These are phyloP conservation scores for Anser cygnoides DNA, from an alignment of 2,113 vertebrate species.

Conservation along the genomic window DNA sequence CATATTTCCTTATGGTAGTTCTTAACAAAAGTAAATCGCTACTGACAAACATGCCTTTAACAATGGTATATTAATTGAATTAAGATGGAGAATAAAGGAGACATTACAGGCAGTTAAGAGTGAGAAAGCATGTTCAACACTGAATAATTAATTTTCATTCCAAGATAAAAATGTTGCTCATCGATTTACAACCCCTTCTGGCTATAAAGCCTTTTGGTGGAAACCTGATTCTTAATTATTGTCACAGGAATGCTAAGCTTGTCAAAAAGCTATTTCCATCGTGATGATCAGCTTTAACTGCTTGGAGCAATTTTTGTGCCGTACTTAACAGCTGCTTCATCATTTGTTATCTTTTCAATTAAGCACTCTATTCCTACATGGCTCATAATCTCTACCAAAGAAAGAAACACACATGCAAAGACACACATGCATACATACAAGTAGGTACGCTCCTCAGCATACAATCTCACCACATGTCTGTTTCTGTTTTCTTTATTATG, in stretches of 20 bases:
- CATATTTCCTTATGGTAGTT: slow-evolving; percentile 48
- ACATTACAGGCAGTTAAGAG: slow-evolving; percentile 67
- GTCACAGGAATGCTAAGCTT: slow-evolving; percentile 74
- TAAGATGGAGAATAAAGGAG: slow-evolving; percentile 44
- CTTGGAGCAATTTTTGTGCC: slow-evolving; percentile 61
- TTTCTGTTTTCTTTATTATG: neutral
- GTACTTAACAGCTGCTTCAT: slow-evolving; percentile 80
- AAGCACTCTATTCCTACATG: slow-evolving; percentile 22
- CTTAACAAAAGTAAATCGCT: slow-evolving; percentile 42
- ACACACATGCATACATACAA: neutral
- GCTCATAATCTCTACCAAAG: neutral
- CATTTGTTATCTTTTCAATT: slow-evolving; percentile 74
- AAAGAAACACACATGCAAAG: neutral
- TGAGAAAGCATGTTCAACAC: slow-evolving; percentile 73
- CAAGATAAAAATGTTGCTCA: slow-evolving; percentile 79
- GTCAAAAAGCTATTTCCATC: slow-evolving; percentile 79
- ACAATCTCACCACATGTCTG: neutral
- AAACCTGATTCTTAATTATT: slow-evolving; percentile 85
- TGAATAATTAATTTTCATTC: slow-evolving; percentile 83
- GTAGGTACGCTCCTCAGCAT: neutral
- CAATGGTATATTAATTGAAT: slow-evolving; percentile 58
- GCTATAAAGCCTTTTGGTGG: slow-evolving; percentile 73
- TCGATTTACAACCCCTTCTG: slow-evolving; percentile 83
- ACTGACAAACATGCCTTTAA: slow-evolving; percentile 24
- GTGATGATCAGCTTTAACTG: slow-evolving; percentile 73